Conservation (phyloP, 2,888 invertebrate species). For the Bombylius major region DNA sequence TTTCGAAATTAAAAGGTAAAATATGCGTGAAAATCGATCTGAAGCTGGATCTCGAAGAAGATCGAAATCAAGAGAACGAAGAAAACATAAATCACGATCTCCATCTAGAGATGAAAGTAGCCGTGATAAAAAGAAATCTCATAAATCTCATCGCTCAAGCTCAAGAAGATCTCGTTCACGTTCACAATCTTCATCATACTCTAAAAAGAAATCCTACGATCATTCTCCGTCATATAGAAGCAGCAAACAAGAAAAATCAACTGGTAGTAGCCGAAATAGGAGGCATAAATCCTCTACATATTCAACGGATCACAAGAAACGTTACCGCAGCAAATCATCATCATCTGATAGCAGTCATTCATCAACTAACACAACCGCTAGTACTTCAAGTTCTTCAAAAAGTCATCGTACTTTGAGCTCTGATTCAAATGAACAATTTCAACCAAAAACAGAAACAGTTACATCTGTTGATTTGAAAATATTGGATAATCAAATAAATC, state of each 20-base stretch:
- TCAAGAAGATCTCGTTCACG: neutral
- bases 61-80: neutral
- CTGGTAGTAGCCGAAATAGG: neutral
- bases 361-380: neutral
- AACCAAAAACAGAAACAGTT: neutral
- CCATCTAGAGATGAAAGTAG: neutral
- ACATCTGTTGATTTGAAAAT: slow-evolving; percentile 1
- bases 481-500: slow-evolving; percentile 23
- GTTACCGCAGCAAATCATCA: neutral
- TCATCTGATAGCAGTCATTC: neutral
- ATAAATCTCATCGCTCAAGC: neutral
- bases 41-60: neutral
- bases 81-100: neutral
- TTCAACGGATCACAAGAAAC: neutral
- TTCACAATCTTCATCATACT: neutral
- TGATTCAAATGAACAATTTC: neutral
- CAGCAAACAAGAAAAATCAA: neutral
- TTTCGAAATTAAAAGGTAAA: no score
- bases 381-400: neutral
- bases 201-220: neutral
- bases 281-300: neutral
- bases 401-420: neutral
- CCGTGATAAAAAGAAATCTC: neutral
- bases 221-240: neutral
- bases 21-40: neutral